phyloP scores from a whole-genome alignment of 2,888 invertebrate genomes.

The Conistra vaccinii region DNA sequence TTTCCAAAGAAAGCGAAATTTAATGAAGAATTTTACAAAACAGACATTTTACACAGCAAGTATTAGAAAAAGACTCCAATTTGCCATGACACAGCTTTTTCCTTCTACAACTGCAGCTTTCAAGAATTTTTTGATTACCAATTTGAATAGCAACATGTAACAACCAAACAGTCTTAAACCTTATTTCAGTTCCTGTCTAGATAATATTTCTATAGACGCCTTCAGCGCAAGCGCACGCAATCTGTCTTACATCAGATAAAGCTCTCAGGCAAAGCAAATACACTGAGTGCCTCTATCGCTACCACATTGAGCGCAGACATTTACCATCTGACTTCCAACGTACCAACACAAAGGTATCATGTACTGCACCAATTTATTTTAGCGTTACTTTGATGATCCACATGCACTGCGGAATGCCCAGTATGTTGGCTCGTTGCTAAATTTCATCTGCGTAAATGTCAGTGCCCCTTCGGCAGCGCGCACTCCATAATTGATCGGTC shows the following conservation, averaged over 20 bases:
- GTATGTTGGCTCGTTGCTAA: conserved; percentile 79
- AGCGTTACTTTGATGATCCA: conserved; percentile 77
- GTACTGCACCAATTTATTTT: conserved; percentile 71
- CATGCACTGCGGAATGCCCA: conserved; percentile 75
- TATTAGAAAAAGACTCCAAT: not conserved
- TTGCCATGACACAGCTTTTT: not conserved
- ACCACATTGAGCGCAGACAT: conserved; percentile 53
- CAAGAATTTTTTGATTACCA: not conserved
- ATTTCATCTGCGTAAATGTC: conserved; percentile 84
- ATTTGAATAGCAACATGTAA: not conserved
- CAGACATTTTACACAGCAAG: not conserved
- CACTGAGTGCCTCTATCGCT: conserved; percentile 61
- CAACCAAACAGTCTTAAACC: conserved; percentile 4
- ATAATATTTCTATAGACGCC: conserved; percentile 14
- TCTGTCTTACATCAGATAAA: conserved; percentile 58
- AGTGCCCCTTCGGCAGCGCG: conserved; percentile 75
- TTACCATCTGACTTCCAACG: conserved; percentile 46
- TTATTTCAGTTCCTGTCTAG: conserved; percentile 17
- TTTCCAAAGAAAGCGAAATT: not conserved
- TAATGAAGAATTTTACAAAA: not conserved
- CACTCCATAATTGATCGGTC: conserved; percentile 83
- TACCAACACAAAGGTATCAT: conserved; percentile 48
- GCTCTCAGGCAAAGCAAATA: conserved; percentile 57
- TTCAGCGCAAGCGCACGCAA: conserved; percentile 27
- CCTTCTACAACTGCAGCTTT: not conserved